phyloP scores from a whole-genome alignment of 2,797 vertebrate species.

The Oryzias dopingdopingensis region DNA sequence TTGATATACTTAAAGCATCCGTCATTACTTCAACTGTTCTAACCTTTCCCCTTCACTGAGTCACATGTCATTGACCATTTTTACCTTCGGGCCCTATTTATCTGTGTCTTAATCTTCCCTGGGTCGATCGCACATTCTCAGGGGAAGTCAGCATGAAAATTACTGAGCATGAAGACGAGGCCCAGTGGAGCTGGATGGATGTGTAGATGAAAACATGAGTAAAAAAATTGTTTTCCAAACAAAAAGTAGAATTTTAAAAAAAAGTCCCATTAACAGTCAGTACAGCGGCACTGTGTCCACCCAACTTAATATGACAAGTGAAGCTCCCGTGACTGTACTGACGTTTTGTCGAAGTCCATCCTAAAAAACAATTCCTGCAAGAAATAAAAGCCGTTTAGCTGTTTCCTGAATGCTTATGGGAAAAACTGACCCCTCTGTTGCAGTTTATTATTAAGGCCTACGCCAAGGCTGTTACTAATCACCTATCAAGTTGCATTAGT shows the following conservation, averaged over 20 bases:
- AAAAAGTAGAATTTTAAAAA: background rate
- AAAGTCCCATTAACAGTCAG: background rate
- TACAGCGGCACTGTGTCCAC: background rate
- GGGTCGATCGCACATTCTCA: conserved; percentile 41
- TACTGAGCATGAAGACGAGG: conserved; percentile 22
- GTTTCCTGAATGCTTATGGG: conserved; percentile 2
- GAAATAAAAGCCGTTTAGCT: conserved; percentile 9
- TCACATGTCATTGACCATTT: conserved; percentile 1
- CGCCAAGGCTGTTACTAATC: conserved; percentile 44
- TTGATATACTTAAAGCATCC: conserved; percentile 13
- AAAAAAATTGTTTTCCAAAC: background rate
- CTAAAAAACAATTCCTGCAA: conserved; percentile 24
- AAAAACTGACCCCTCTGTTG: conserved; percentile 16
- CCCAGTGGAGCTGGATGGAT: conserved; percentile 1
- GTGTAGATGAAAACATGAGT: background rate
- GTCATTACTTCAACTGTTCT: conserved; percentile 11
- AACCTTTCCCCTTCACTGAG: conserved; percentile 34
- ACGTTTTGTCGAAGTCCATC: conserved; percentile 14
- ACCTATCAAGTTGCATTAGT: conserved; percentile 12
- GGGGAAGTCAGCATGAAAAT: conserved; percentile 52
- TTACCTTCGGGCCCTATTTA: conserved; percentile 8
- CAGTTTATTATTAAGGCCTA: conserved; percentile 35
- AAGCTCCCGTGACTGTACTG: conserved; percentile 12
- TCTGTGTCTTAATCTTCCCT: conserved; percentile 40
- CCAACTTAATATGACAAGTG: background rate